Conservation (phyloP, 2,888 invertebrate species). For the Notocelia uddmanniana region DNA sequence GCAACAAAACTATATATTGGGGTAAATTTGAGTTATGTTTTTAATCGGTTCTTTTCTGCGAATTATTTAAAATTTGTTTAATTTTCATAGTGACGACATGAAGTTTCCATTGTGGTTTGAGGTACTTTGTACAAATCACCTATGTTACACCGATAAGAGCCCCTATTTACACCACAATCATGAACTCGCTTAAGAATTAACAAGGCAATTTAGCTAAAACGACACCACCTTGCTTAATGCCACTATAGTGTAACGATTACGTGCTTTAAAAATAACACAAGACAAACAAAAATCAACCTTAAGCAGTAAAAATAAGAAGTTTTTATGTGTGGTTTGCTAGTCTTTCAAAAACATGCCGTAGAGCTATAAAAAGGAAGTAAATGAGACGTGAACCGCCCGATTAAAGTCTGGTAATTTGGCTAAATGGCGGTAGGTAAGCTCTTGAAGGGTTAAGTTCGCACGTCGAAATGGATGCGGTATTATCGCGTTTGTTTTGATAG, state of each 20-base stretch:
- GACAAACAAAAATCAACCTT: slow-evolving; percentile 21
- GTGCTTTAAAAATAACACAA: slow-evolving; percentile 33
- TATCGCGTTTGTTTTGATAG: slow-evolving; percentile 28
- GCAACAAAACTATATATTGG: too few relatives aligned
- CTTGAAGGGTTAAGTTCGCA: slow-evolving; percentile 53
- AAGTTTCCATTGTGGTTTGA: too few relatives aligned
- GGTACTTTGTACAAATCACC: too few relatives aligned
- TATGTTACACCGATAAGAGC: slow-evolving; percentile 3
- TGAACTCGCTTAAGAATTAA: slow-evolving; percentile 20
- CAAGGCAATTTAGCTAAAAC: slow-evolving; percentile 37
- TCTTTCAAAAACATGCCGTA: slow-evolving; percentile 54
- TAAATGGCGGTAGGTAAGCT: slow-evolving; percentile 62
- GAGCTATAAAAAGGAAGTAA: slow-evolving; percentile 70
- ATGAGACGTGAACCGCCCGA: slow-evolving; percentile 76
- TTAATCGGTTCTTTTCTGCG: too few relatives aligned
- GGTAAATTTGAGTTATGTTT: too few relatives aligned
- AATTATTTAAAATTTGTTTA: too few relatives aligned
- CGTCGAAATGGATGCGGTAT: slow-evolving; percentile 49
- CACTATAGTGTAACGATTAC: slow-evolving; percentile 31
- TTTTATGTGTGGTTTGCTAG: slow-evolving; percentile 13
- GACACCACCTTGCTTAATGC: slow-evolving; percentile 22
- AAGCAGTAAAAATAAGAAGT: background rate
- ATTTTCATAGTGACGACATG: too few relatives aligned
- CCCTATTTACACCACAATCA: background rate
- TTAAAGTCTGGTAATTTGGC: slow-evolving; percentile 72